Base-by-base conservation (phyloP, 2,113 vertebrate genomes). In the sheep (Ovis aries) region DNA sequence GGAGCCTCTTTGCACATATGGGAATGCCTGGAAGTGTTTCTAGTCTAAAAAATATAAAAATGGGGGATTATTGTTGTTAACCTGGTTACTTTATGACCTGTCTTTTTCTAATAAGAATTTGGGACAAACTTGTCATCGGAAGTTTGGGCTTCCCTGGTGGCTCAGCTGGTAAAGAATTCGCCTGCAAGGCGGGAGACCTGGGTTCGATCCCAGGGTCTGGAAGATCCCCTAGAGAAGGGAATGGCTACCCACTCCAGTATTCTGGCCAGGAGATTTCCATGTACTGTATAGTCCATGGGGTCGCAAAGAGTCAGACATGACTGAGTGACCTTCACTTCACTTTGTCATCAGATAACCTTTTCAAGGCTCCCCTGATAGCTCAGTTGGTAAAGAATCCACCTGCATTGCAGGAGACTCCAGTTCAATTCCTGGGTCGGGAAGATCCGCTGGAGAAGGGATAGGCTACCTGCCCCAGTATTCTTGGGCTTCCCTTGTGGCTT, bases 341-440 rank as follows among this genome's bases (percentile, higher is more conserved):
- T 11, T 67, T 67, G 33, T 67, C 15, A 17, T 52, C 19, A 67
- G 29, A 89, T 23, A 19, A 62, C 10, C 6, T 80, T 95, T 93
- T 33, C 17, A 36, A 31, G 64, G 33, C 17, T 67, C 36, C 33
- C 33, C 8, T 36, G 64, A 67, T 36, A 67, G 33, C 64, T 36
- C 64, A 5, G 64, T 36, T 36, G 33, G 64, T 67, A 67, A 67
- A 67, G 64, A 67, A 21, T 36, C 64, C 8, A 17, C 64, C 64
- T 67, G 8, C 33, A 36, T 10, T 21, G 4, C 33, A 67, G 64
- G 33, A 67, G 33, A 36, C 33, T n/a, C 17, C 8, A 10, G 64
- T 67, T 67, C 0, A 0, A 67, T 21, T 36, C 64, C 33, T 19
- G 64, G 17, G 2, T 36, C 0, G 0, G 64, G 8, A 36, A 67